Percentiles rank a stretch among this genome's conserved stretches.
These are phyloP conservation scores for Dolomedes plantarius DNA, from an alignment of 2,888 invertebrate species.

Conservation along the genomic window DNA sequence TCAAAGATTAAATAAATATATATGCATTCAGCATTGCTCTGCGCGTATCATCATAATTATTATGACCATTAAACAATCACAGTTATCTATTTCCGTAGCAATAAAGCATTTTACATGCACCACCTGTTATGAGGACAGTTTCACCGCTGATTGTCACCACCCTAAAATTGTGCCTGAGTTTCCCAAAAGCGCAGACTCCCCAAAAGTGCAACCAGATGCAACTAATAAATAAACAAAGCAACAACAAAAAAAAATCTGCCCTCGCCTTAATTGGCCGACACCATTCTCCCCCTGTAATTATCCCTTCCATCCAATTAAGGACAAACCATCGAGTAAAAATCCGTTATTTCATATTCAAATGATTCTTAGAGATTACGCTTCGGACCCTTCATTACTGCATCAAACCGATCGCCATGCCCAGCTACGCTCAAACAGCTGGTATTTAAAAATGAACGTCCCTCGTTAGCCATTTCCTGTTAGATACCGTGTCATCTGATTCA, in stretches of 20 bases:
- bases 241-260: background rate
- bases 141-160: background rate
- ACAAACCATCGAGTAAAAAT: constrained; percentile 10
- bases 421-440: constrained; percentile 11
- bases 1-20: no score
- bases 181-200: background rate
- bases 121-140: background rate
- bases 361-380: constrained; percentile 24
- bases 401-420: constrained; percentile 14
- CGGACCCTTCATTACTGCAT: constrained; percentile 25
- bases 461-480: constrained; percentile 55
- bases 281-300: constrained; percentile 25
- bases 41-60: no score
- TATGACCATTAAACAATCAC: background rate
- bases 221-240: background rate
- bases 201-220: constrained; percentile 11
- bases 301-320: constrained; percentile 42
- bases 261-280: constrained; percentile 45
- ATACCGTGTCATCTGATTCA: constrained; percentile 2
- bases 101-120: background rate
- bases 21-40: no score
- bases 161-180: background rate
- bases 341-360: constrained; percentile 70
- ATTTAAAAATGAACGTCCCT: constrained; percentile 5
- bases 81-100: background rate